Evolutionary conservation across 2,113 vertebrate species (phyloP).

Genomic region (Ammodramus savannarum): DNA sequence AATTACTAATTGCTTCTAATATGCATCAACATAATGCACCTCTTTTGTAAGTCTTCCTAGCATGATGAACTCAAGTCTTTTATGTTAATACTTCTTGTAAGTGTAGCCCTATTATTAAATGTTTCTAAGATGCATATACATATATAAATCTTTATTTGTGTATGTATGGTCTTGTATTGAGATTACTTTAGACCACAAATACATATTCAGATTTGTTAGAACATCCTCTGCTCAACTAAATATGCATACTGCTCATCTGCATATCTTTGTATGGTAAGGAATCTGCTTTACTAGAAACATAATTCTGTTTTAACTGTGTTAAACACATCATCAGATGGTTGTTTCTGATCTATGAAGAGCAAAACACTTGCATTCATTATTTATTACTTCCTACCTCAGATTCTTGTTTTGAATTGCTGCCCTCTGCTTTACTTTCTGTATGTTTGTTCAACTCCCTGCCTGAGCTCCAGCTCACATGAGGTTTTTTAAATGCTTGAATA

Average conservation of each 20-base stretch:
- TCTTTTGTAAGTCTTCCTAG: neutral
- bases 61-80: neutral
- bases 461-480: neutral
- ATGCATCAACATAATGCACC: neutral
- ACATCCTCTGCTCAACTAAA: neutral
- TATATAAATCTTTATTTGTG: accelerated
- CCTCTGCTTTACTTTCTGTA: neutral
- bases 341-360: neutral
- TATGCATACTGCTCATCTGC: neutral
- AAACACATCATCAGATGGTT: neutral
- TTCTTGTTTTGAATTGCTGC: neutral
- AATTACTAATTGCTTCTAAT: neutral
- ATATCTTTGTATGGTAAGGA: neutral
- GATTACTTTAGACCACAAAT: neutral
- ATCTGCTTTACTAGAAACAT: neutral
- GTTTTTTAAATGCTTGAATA: slow-evolving; percentile 17
- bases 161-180: neutral
- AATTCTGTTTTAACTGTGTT: neutral
- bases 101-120: neutral
- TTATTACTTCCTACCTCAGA: neutral
- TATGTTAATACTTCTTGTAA: neutral
- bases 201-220: neutral
- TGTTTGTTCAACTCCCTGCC: neutral
- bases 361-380: slow-evolving; percentile 4
- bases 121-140: neutral